Evolutionary conservation across 2,797 vertebrate species (phyloP).

Genomic region (Otus scops): DNA sequence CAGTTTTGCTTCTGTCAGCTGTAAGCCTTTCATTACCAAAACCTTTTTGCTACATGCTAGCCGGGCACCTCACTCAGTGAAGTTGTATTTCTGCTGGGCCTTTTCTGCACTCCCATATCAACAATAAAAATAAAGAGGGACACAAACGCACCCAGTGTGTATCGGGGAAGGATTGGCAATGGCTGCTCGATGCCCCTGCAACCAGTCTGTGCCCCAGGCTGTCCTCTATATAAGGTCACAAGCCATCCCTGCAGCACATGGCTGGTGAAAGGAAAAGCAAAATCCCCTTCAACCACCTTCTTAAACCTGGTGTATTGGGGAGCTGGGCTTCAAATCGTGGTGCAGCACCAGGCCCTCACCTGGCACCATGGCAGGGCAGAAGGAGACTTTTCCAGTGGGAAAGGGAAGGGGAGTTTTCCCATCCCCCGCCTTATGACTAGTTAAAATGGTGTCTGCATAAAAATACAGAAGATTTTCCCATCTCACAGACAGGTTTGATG

Average conservation of each 20-base stretch:
- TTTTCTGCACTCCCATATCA: neutral
- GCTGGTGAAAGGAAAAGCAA: neutral
- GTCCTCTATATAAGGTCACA: fast-evolving
- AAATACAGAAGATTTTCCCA: neutral
- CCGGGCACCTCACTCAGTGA: neutral
- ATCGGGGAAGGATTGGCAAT: neutral
- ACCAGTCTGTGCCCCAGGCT: neutral
- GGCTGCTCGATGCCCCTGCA: neutral
- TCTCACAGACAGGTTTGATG: neutral
- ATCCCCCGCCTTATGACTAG: neutral
- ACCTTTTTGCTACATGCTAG: neutral
- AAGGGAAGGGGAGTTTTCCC: neutral
- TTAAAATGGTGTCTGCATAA: fast-evolving
- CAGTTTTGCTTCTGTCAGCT: neutral
- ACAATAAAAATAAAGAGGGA: neutral
- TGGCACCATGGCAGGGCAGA: neutral
- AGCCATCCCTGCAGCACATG: neutral
- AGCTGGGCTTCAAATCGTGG: neutral
- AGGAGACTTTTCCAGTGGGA: neutral
- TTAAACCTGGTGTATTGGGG: neutral
- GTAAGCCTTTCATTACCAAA: neutral
- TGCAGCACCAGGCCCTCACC: neutral
- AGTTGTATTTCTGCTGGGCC: neutral
- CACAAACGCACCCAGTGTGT: neutral
- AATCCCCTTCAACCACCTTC: neutral